Conservation (phyloP, 2,797 vertebrate genomes). For the Cirrhinus mrigala region DNA sequence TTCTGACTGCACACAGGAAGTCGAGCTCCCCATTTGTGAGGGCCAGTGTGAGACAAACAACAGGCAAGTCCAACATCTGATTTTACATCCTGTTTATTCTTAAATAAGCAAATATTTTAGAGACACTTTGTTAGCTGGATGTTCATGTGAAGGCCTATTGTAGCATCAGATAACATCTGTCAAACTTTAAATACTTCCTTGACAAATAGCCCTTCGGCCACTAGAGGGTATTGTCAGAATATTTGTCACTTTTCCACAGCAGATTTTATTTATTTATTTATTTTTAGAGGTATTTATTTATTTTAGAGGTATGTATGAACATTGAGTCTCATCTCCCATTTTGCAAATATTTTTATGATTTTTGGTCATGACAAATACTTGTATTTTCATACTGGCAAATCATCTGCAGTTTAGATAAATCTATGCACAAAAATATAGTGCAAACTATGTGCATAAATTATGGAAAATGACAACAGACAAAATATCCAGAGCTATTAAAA, state of each 20-base stretch:
- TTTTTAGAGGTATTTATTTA: too few species aligned
- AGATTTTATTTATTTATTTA: neutral
- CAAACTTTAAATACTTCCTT: neutral
- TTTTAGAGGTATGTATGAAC: neutral
- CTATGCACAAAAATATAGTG: neutral
- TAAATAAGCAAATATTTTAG: neutral
- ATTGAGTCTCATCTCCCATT: neutral
- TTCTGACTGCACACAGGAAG: slow-evolving; percentile 60
- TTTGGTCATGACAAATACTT: neutral
- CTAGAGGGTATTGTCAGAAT: slow-evolving; percentile 18
- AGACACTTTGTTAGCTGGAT: too few species aligned
- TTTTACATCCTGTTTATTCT: neutral
- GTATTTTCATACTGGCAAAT: neutral
- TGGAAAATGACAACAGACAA: neutral
- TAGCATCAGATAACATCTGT: neutral
- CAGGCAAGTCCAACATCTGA: slow-evolving; percentile 64
- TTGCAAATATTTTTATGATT: neutral
- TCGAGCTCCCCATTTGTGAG: slow-evolving; percentile 69
- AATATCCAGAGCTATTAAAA: neutral
- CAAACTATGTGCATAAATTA: neutral
- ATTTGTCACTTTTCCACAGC: neutral
- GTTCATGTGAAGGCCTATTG: neutral
- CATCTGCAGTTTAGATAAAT: neutral
- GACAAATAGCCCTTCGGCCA: neutral
- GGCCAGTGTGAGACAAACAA: slow-evolving; percentile 67